These are phyloP conservation scores for Melanotaenia nigrans DNA, from an alignment of 2,797 vertebrate genomes.

Conservation along the genomic window DNA sequence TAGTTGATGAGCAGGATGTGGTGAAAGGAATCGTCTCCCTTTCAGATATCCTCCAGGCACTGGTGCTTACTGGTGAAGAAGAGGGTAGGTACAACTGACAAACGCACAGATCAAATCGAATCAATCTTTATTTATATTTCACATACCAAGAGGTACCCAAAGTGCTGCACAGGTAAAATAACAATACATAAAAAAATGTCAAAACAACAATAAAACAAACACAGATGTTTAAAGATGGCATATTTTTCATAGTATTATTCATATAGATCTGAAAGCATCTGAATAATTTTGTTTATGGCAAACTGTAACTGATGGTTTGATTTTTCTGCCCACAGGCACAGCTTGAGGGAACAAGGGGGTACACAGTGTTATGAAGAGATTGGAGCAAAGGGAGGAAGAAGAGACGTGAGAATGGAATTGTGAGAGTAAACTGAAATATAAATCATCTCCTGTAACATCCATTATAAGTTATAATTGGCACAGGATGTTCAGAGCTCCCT, in stretches of 20 bases:
- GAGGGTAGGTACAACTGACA: constrained; percentile 64
- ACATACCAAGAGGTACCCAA: no score
- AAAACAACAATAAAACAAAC: no score
- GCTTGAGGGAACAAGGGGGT: constrained; percentile 52
- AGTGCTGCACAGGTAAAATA: no score
- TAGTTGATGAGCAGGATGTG: constrained; percentile 93
- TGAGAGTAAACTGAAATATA: constrained; percentile 13
- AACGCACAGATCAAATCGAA: background rate
- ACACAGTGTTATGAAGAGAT: constrained; percentile 22
- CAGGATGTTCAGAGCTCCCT: constrained; percentile 20
- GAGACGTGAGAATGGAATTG: constrained; percentile 14
- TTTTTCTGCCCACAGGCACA: constrained; percentile 60
- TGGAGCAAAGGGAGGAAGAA: constrained; percentile 30
- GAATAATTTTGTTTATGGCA: background rate
- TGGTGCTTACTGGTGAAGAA: constrained; percentile 88
- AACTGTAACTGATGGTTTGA: constrained; percentile 5
- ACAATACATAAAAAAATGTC: no score
- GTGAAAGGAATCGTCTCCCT: constrained; percentile 96
- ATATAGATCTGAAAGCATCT: background rate
- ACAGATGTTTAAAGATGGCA: background rate
- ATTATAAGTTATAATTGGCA: constrained; percentile 8
- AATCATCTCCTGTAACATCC: constrained; percentile 17
- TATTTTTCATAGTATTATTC: background rate
- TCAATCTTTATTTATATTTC: no score
- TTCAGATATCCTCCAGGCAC: constrained; percentile 94